Base-by-base conservation (phyloP, 2,113 vertebrate genomes). In the Elachura formosa region DNA sequence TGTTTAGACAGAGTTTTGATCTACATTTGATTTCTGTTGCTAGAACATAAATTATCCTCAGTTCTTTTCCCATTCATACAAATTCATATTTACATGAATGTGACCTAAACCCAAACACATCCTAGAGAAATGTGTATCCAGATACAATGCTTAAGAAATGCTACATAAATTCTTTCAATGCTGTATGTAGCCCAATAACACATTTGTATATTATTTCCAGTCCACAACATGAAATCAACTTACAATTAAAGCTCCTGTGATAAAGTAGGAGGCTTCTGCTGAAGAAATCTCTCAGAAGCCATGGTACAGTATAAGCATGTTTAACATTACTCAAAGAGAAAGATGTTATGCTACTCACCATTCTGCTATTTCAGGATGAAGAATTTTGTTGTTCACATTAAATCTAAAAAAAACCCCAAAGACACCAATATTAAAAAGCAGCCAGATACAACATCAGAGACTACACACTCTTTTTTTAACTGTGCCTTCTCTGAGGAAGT, bases 311-410 rank as follows among this genome's bases (percentile, higher is more conserved):
- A 43, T 10, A 59, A 51, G 34, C 34, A 88, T 0, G 0, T 46
- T 71, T 74, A 76, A 25, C 5, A 40, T 36, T 9, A 76, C 17
- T 49, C 17, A 12, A 66, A 71, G 24, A 68, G 33, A 49, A 91
- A 62, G 26, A 46, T 14, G 84, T 93, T 19, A 67, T 52, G 33
- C 40, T 76, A 98, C 99, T 98, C 84, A 99, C 98, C 99, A 99
- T 96, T 99, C 99, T 63, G 99, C 98, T 40, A 99, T 99, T 95
- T 99, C 98, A 16, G 99, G 98, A 85, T 99, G 98, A 81, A 99
- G 97, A 78, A 98, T 94, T 43, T 93, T 98, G 94, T 99, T 99
- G 97, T 99, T 99, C 86, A 99, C 99, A 20, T 97, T 97, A 92
- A 99, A 99, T 63, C 99, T 99, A 72, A 6, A 83, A 17, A 19